phyloP scores from a whole-genome alignment of 2,113 vertebrate species.

The Alouatta palliata region DNA sequence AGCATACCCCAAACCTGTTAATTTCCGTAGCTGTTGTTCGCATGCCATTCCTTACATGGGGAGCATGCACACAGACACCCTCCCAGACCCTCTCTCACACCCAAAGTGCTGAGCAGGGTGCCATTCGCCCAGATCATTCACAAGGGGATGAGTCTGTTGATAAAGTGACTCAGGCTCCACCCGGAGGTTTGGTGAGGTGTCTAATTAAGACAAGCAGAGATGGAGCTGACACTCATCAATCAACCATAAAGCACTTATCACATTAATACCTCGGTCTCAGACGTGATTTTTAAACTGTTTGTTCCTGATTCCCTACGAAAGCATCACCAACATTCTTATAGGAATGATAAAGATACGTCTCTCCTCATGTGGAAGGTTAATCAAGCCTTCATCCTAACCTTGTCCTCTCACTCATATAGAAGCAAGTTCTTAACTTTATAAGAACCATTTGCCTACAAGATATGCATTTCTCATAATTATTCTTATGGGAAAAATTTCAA shows the following conservation, averaged over 20 bases:
- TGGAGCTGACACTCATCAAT: neutral
- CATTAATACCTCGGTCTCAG: constrained; percentile 49
- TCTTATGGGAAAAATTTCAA: neutral
- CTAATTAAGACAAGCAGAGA: constrained; percentile 49
- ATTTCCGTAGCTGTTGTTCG: neutral
- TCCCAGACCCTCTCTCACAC: neutral
- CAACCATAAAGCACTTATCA: constrained; percentile 23
- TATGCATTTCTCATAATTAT: neutral
- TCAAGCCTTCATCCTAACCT: neutral
- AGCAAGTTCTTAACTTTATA: neutral
- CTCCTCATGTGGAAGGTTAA: neutral
- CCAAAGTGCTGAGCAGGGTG: neutral
- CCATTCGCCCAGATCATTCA: neutral
- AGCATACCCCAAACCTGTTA: neutral
- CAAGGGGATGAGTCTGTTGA: neutral
- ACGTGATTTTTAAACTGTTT: constrained; percentile 42
- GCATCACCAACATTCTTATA: neutral
- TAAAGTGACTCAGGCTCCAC: neutral
- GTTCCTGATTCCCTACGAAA: constrained; percentile 3
- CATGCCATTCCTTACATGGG: constrained; percentile 56
- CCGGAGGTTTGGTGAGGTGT: constrained; percentile 41
- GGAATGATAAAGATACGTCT: neutral
- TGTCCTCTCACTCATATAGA: neutral
- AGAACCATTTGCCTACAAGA: constrained; percentile 27
- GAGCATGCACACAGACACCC: neutral